Percentiles rank a stretch among this genome's conserved stretches.
These are phyloP conservation scores for Orthonevra nobilis DNA, from an alignment of 2,888 invertebrate genomes.

Conservation along the genomic window DNA sequence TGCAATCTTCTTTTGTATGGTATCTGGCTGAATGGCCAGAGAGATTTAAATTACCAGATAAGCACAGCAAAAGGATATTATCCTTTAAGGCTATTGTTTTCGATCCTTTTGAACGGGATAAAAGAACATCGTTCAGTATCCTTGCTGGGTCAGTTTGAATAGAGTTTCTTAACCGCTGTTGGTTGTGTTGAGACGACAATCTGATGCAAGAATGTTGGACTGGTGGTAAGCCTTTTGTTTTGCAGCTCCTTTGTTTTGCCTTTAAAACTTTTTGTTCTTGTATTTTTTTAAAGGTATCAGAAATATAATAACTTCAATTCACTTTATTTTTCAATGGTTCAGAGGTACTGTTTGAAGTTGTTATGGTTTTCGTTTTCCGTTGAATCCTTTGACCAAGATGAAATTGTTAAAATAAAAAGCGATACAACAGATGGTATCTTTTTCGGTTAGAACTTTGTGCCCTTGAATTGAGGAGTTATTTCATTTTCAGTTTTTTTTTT, in stretches of 20 bases:
- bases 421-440: no score
- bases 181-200: slow-evolving; percentile 39
- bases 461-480: no score
- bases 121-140: slow-evolving; percentile 26
- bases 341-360: slow-evolving; percentile 16
- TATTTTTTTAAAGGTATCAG: not conserved
- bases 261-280: no score
- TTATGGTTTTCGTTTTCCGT: not conserved
- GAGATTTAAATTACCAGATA: slow-evolving; percentile 41
- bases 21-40: slow-evolving; percentile 7
- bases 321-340: slow-evolving; percentile 25
- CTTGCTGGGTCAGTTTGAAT: slow-evolving; percentile 52
- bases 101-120: slow-evolving; percentile 41
- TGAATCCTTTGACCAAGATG: not conserved
- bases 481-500: no score
- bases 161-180: slow-evolving; percentile 33
- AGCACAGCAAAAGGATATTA: slow-evolving; percentile 47
- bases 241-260: slow-evolving; percentile 23
- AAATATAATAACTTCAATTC: slow-evolving; percentile 50
- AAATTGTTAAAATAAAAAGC: no score
- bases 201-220: no score
- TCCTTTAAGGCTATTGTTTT: slow-evolving; percentile 60
- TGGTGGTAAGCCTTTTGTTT: not conserved
- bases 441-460: no score
- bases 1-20: slow-evolving; percentile 31